Percentiles rank a stretch among this genome's conserved stretches.
These are phyloP conservation scores for Eidolon dupreanum DNA, from an alignment of 2,797 vertebrate species.

Conservation along the genomic window DNA sequence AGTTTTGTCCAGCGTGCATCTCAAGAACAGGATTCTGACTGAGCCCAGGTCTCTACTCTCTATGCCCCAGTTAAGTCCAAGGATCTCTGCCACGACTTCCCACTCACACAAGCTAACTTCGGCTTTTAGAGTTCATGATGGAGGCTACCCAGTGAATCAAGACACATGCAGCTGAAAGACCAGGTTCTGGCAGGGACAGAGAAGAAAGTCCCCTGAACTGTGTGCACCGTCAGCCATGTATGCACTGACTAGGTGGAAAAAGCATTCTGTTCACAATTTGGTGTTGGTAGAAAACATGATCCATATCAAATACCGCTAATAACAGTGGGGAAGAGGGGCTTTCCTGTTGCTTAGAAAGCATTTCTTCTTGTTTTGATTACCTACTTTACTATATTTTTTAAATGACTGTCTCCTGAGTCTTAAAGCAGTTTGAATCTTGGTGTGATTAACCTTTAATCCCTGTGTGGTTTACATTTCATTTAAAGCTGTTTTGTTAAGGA, in stretches of 20 bases:
- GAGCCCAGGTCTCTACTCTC: neutral
- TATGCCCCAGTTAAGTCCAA: neutral
- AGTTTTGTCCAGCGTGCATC: neutral
- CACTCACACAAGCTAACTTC: neutral
- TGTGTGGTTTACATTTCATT: neutral
- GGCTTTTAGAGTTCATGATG: neutral
- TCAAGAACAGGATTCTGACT: neutral
- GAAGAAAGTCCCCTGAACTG: neutral
- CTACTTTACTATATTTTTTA: neutral
- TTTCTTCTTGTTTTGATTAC: neutral
- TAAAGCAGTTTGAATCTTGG: neutral
- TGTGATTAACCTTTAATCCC: slow-evolving; percentile 5
- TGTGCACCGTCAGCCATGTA: neutral
- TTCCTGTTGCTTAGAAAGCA: neutral
- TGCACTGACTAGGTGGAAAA: neutral
- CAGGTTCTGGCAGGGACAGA: neutral
- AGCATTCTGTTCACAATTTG: neutral
- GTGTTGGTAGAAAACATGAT: neutral
- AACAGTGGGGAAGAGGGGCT: neutral
- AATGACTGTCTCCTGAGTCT: slow-evolving; percentile 11
- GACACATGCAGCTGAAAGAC: neutral
- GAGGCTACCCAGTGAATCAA: neutral
- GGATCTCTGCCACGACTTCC: neutral
- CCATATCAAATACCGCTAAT: neutral
- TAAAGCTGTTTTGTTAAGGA: neutral